These are phyloP conservation scores for Spea bombifrons DNA, from an alignment of 2,113 vertebrate genomes.

Conservation along the genomic window DNA sequence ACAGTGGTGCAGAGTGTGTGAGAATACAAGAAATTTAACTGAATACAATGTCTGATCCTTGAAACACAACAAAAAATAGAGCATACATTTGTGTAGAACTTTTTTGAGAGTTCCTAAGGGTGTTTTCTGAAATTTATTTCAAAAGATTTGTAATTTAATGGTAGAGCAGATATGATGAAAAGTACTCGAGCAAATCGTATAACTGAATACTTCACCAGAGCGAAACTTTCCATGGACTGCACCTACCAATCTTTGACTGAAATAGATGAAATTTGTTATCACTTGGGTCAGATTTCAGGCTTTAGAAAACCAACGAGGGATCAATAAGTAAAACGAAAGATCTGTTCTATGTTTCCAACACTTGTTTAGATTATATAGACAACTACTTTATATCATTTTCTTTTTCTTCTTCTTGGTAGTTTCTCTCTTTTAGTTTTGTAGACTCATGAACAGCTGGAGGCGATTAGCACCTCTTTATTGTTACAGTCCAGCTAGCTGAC, in stretches of 20 bases:
- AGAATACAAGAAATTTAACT: neutral
- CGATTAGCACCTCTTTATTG: constrained; percentile 46
- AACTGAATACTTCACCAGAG: neutral
- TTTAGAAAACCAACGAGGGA: constrained; percentile 37
- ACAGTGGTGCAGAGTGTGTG: no score
- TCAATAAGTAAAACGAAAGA: constrained; percentile 29
- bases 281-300: neutral
- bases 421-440: constrained; percentile 34
- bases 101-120: neutral
- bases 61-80: neutral
- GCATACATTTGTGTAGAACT: neutral
- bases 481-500: constrained; percentile 34
- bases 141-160: neutral
- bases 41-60: neutral
- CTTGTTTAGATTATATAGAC: constrained; percentile 39
- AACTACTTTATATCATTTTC: constrained; percentile 43
- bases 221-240: neutral
- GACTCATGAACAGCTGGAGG: constrained; percentile 38
- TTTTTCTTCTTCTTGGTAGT: constrained; percentile 47
- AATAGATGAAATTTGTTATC: constrained; percentile 30
- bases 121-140: neutral
- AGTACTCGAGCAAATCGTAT: neutral
- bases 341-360: constrained; percentile 43
- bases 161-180: neutral
- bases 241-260: neutral